These are phyloP conservation scores for Petroica traversi DNA, from an alignment of 2,113 vertebrate species.

Conservation along the genomic window DNA sequence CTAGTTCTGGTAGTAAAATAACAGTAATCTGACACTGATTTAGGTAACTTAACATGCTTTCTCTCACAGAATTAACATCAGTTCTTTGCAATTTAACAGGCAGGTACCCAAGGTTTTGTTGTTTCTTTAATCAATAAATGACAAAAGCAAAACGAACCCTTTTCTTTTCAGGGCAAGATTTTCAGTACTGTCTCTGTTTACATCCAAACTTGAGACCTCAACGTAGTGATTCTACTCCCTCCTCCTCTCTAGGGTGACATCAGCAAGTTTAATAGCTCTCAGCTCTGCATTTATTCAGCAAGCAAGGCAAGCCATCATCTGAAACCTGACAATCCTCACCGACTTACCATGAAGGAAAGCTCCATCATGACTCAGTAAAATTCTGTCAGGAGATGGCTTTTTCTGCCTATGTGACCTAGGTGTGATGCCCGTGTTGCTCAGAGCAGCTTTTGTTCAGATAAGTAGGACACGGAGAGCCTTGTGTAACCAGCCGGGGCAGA, in stretches of 20 bases:
- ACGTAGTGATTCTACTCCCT: background rate
- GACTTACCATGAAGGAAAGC: slow-evolving; percentile 63
- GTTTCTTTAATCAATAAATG: background rate
- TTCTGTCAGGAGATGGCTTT: slow-evolving; percentile 41
- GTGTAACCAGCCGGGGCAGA: slow-evolving; percentile 58
- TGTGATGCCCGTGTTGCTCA: background rate
- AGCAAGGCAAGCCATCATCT: background rate
- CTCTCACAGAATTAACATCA: background rate
- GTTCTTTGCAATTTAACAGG: background rate
- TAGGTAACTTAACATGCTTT: background rate
- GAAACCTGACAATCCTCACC: slow-evolving; percentile 40
- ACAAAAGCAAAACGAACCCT: background rate
- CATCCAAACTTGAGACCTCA: background rate
- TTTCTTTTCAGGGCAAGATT: background rate
- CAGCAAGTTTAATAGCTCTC: background rate
- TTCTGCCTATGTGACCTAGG: slow-evolving; percentile 51
- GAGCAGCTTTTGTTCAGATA: slow-evolving; percentile 61
- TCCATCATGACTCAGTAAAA: slow-evolving; percentile 52
- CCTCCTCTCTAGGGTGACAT: background rate
- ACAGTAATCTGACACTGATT: background rate
- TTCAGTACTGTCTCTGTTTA: background rate
- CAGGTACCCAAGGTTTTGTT: background rate
- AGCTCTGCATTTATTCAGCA: background rate
- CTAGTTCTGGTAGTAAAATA: background rate
- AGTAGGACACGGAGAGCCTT: slow-evolving; percentile 52